Evolutionary conservation across 2,888 invertebrate genomes (phyloP), one percentile per base, ranked within the genome.

Genomic region (Drosophila longiperda): DNA sequence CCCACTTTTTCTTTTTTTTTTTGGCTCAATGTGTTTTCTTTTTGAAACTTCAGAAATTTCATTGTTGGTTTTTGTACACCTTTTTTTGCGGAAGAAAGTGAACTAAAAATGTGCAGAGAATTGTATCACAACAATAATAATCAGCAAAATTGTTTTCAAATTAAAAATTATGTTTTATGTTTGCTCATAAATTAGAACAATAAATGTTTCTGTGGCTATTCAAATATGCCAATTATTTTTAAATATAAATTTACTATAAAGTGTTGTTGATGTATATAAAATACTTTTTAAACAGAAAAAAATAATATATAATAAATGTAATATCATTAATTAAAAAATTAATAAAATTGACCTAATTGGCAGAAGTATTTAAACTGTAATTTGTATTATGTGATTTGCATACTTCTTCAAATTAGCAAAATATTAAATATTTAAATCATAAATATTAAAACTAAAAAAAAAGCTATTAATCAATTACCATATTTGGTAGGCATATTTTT

Each of bases 1-100:
- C 88, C 84, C 34, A 89, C 77, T 87, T 80, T 80, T 50, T 32
- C 26, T 45, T 68, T 66, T 64, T 29, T n/a, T 64, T 29, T 64
- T 29, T 9, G 23, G 42, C 40, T 57, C 29, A 38, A n/a, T 40
- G 20, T 42, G 50, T 54, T 32, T 53, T 58, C 40, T 32, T 32
- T 45, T 6, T 17, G 38, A 6, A 23, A 3, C 17, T 17, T 32
- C 45, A 15, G 8, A 54, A 54, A 33, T 45, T 36, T 48, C 3
- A 33, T 52, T 11, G 9, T 17, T 33, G 17, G n/a, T n/a, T 29
- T 55, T 38, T 32, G 7, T 17, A 29, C 17, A 9, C 9, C 3
- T 40, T 29, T 29, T 40, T 40, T 40, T n/a, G 20, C 1, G 15
- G 6, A 50, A 45, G 45, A 45, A 9, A 45, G 15, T 23, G 4